These are phyloP conservation scores for Bombus superbus DNA, from an alignment of 1,140 invertebrate species.

Conservation along the genomic window DNA sequence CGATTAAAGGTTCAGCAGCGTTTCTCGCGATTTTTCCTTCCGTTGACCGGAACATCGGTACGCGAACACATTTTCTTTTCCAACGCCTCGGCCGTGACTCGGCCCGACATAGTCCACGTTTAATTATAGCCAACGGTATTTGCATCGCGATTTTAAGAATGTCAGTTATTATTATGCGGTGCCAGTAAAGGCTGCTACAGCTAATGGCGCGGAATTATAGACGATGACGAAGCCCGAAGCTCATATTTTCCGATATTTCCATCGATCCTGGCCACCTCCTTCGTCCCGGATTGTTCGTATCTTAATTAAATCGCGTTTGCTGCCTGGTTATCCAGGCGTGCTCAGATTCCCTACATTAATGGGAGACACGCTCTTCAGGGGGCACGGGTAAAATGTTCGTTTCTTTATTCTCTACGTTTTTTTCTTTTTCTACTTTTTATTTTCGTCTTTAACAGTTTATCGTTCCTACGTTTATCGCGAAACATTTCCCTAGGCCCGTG, in stretches of 20 bases:
- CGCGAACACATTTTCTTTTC: conserved; percentile 28
- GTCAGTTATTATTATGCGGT: conserved; percentile 65
- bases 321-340: conserved; percentile 28
- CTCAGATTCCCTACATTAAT: conserved; percentile 53
- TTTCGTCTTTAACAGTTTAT: not conserved
- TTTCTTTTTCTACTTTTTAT: no score
- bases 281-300: conserved; percentile 62
- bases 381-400: not conserved
- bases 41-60: not conserved
- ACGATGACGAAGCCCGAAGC: conserved; percentile 51
- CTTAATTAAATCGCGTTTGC: conserved; percentile 69
- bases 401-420: not conserved
- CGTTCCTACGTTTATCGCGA: not conserved
- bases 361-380: conserved; percentile 13
- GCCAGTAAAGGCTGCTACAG: conserved; percentile 38
- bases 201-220: conserved; percentile 43
- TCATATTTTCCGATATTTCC: conserved; percentile 69
- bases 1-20: conserved; percentile 23
- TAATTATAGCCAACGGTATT: conserved; percentile 61
- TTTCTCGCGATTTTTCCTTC: not conserved
- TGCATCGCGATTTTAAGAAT: conserved; percentile 59
- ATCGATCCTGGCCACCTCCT: conserved; percentile 52
- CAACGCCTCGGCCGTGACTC: not conserved
- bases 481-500: not conserved
- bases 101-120: conserved; percentile 1